Evolutionary conservation across 23 tunicate species (phyloP).

Genomic region (Ascidia mentula): DNA sequence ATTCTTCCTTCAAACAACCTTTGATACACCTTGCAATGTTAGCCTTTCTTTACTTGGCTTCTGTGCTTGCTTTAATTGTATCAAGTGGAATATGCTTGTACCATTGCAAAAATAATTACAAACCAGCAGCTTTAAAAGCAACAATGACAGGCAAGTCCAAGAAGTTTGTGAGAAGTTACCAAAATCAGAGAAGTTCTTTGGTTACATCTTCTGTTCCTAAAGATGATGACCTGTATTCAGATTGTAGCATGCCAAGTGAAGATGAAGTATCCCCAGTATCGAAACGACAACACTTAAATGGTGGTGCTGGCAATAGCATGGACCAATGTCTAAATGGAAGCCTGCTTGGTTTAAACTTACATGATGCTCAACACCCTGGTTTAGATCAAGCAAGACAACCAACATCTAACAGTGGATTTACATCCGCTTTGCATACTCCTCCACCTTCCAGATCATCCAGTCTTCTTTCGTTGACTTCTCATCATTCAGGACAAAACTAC

Average conservation of each 20-base stretch:
- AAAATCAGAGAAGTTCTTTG: not conserved
- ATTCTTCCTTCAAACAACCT: too few species aligned
- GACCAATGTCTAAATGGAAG: conserved; percentile 42
- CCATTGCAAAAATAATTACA: too few species aligned
- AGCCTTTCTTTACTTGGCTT: not conserved
- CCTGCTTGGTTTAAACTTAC: conserved; percentile 39
- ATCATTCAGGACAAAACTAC: conserved; percentile 18
- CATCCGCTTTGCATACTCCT: conserved; percentile 58
- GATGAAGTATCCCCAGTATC: conserved; percentile 22
- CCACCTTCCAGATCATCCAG: conserved; percentile 74
- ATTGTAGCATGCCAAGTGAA: conserved; percentile 39
- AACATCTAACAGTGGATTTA: not conserved
- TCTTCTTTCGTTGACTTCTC: conserved; percentile 45
- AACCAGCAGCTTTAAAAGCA: too few species aligned
- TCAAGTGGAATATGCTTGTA: not conserved
- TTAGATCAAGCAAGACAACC: conserved; percentile 15
- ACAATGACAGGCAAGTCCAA: not conserved
- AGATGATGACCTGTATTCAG: conserved; percentile 21
- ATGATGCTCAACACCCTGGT: conserved; percentile 11
- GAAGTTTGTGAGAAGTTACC: not conserved
- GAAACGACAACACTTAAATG: conserved; percentile 7
- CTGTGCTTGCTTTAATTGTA: not conserved
- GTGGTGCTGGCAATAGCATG: not conserved
- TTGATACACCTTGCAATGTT: not conserved
- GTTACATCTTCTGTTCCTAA: not conserved